Evolutionary conservation across 1,140 invertebrate species (phyloP), one percentile per base, ranked within the genome.

Genomic region (Drosophila saltans): DNA sequence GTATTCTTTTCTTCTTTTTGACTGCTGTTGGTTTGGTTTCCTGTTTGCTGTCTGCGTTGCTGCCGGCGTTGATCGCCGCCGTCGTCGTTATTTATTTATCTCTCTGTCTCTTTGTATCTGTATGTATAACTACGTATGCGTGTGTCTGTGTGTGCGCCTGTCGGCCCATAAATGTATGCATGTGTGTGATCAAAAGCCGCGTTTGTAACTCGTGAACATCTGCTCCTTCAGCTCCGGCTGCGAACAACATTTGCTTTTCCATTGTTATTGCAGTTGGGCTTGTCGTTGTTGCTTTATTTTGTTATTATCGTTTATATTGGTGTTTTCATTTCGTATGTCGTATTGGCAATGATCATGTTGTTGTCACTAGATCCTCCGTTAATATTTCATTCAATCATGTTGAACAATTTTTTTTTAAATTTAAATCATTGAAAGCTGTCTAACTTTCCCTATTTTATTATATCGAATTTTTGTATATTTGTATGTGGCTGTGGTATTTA

Each of bases 121-220:
- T 52, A n/a, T 52, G 55, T 78, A 45, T 71, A 36, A 59, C 40
- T 36, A 26, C 28, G 43, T 56, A 28, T 61, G 66, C 11, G 45
- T 52, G 45, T 52, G 45, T 52, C 21, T 28, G 39, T 61, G 33
- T 41, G 43, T 71, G 64, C 58, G 16, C 68, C 6, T 75, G 48
- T 40, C 41, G 72, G 24, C 43, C 55, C 62, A 28, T 66, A 58
- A 61, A 21, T 60, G 68, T 68, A n/a, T 70, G 56, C 66, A 56
- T 72, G 66, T 64, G 71, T 70, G 69, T 69, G 75, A 78, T 79
- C 75, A 72, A 75, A 78, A 81, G 68, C 71, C 67, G 61, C 76
- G 81, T 90, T 67, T 90, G 88, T 78, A 72, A 80, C 77, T 88
- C 90, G 85, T 90, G 90, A 91, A 91, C 90, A 91, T 91, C 90